Conservation (phyloP, 2,113 vertebrate genomes). For the Toxostoma redivivum region DNA sequence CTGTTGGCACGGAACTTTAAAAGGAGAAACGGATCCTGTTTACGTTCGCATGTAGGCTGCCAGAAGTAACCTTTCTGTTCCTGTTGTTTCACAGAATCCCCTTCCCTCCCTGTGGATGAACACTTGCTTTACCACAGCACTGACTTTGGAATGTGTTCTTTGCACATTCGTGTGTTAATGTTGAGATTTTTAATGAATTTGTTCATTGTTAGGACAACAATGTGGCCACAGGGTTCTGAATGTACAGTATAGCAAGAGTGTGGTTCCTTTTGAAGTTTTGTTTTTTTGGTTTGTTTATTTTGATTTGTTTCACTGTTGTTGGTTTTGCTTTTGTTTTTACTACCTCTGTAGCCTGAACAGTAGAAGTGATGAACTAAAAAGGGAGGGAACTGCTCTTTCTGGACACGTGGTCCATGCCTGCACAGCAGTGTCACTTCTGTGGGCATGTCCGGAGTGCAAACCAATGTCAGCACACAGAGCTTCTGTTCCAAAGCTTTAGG, state of each 20-base stretch:
- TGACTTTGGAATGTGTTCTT: slow-evolving; percentile 64
- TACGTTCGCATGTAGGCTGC: slow-evolving; percentile 49
- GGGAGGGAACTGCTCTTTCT: slow-evolving; percentile 23
- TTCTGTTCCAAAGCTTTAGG: slow-evolving; percentile 18
- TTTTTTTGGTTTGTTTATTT: background rate
- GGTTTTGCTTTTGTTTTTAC: slow-evolving; percentile 58
- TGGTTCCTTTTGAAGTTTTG: slow-evolving; percentile 27
- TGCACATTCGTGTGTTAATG: slow-evolving; percentile 60
- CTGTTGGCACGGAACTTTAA: slow-evolving; percentile 49
- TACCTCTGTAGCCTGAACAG: slow-evolving; percentile 71
- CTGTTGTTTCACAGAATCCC: slow-evolving; percentile 54
- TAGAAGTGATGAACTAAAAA: slow-evolving; percentile 40
- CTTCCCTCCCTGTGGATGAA: slow-evolving; percentile 57
- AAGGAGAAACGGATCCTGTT: slow-evolving; percentile 34
- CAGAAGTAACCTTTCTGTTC: slow-evolving; percentile 55
- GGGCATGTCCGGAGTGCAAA: background rate
- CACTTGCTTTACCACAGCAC: slow-evolving; percentile 70
- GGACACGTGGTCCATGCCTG: background rate
- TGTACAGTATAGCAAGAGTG: slow-evolving; percentile 65
- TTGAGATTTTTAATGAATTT: slow-evolving; percentile 66
- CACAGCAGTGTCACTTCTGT: background rate
- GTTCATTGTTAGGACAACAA: slow-evolving; percentile 72
- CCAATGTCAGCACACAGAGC: background rate
- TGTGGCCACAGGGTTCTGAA: slow-evolving; percentile 74
- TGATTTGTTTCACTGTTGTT: background rate